Conservation (phyloP, 1,140 invertebrate genomes). For the Lutraria rhynchaena region DNA sequence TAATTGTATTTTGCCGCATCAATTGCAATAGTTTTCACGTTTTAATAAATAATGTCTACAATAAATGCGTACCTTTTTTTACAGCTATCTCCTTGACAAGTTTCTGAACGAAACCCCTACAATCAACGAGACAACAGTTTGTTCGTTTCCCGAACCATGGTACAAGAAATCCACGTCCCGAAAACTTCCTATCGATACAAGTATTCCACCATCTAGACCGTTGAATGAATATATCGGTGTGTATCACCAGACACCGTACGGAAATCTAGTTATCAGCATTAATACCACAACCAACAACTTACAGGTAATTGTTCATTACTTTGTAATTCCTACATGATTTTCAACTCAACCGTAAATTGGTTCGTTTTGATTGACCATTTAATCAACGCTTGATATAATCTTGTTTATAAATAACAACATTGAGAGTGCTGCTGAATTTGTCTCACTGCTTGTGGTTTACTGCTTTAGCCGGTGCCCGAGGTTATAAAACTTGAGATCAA, state of each 20-base stretch:
- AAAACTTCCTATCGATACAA: conserved; percentile 6
- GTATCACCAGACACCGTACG: conserved; percentile 44
- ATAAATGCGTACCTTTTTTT: too few species aligned
- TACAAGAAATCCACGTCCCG: not conserved
- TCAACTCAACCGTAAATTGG: too few species aligned
- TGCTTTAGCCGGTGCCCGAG: too few species aligned
- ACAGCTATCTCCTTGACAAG: conserved; percentile 40
- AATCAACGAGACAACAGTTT: conserved; percentile 66
- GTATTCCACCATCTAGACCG: not conserved
- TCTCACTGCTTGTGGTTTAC: too few species aligned
- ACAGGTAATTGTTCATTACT: conserved; percentile 13
- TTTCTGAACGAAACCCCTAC: conserved; percentile 50
- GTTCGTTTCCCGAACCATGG: conserved; percentile 67
- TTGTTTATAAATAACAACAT: too few species aligned
- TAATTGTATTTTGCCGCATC: too few species aligned
- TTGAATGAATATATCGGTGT: conserved; percentile 41
- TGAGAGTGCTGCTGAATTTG: too few species aligned
- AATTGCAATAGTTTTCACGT: too few species aligned
- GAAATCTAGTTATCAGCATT: conserved; percentile 7
- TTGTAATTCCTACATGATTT: not conserved
- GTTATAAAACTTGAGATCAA: too few species aligned
- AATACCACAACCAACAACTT: conserved; percentile 38
- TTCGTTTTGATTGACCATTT: too few species aligned
- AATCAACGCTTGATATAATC: too few species aligned
- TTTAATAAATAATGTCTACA: too few species aligned